Percentiles rank a stretch among this genome's conserved stretches.
phyloP scores from a whole-genome alignment of 2,113 vertebrate genomes.

The Merops nubicus region DNA sequence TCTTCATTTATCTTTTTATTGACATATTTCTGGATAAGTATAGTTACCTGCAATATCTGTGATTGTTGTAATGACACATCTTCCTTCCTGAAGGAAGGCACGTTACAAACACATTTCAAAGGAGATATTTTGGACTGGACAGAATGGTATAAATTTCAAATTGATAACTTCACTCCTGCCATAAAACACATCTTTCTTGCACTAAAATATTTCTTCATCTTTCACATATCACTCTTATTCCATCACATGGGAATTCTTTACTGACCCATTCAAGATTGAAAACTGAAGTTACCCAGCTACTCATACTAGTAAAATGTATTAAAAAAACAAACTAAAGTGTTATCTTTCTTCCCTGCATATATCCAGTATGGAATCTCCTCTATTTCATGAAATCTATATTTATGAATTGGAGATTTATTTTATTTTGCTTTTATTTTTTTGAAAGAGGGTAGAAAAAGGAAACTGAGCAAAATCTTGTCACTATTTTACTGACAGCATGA shows the following conservation, averaged over 20 bases:
- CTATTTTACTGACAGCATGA: slow-evolving; percentile 24
- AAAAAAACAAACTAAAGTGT: background rate
- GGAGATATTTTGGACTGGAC: background rate
- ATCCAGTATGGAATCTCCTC: background rate
- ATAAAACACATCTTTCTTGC: slow-evolving; percentile 21
- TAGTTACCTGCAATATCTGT: background rate
- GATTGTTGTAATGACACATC: background rate
- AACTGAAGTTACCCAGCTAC: slow-evolving; percentile 14
- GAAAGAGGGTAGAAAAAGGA: background rate
- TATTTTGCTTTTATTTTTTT: background rate
- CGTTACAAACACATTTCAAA: background rate
- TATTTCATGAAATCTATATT: slow-evolving; percentile 10
- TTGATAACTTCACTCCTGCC: background rate
- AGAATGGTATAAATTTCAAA: slow-evolving; percentile 14
- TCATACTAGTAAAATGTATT: background rate
- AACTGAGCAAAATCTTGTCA: background rate
- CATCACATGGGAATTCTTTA: slow-evolving; percentile 15
- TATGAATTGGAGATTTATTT: slow-evolving; percentile 27
- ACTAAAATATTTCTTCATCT: background rate
- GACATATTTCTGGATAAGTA: background rate
- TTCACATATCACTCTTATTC: background rate
- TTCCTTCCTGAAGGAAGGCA: background rate
- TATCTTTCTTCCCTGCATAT: background rate
- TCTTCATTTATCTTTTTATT: background rate
- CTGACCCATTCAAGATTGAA: slow-evolving; percentile 33